These are phyloP conservation scores for Eupithecia inturbata DNA, from an alignment of 2,888 invertebrate genomes.

Conservation along the genomic window DNA sequence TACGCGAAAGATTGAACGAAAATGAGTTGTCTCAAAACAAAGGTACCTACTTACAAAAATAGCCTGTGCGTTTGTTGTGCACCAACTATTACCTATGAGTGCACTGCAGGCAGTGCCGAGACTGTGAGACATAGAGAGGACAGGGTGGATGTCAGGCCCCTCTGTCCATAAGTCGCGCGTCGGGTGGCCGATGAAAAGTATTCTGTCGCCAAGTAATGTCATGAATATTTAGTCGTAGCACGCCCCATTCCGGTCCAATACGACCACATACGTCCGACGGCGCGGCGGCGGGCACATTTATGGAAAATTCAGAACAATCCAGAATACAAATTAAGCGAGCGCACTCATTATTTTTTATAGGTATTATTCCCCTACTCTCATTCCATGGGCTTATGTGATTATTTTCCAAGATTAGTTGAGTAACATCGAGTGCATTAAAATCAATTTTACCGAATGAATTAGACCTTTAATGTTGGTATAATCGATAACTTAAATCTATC, in stretches of 20 bases:
- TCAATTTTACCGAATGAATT: constrained; percentile 44
- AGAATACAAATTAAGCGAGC: constrained; percentile 37
- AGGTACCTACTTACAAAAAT: constrained; percentile 63
- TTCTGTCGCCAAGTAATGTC: constrained; percentile 70
- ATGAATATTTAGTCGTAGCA: constrained; percentile 75
- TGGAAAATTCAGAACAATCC: constrained; percentile 40
- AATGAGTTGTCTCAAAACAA: constrained; percentile 64
- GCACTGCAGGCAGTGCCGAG: constrained; percentile 9
- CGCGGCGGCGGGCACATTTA: constrained; percentile 39
- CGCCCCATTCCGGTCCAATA: constrained; percentile 54
- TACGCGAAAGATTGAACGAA: constrained; percentile 70
- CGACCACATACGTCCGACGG: constrained; percentile 33
- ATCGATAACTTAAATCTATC: constrained; percentile 66
- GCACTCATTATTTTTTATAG: constrained; percentile 33
- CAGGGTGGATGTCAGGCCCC: constrained; percentile 59
- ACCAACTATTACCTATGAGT: constrained; percentile 55
- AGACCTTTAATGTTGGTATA: constrained; percentile 66
- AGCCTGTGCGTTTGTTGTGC: constrained; percentile 54
- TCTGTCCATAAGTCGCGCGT: constrained; percentile 70
- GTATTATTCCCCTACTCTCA: constrained; percentile 24
- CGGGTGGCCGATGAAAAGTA: constrained; percentile 76
- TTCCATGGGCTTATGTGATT: constrained; percentile 31
- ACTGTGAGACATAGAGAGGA: constrained; percentile 5
- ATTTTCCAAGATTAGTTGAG: constrained; percentile 34
- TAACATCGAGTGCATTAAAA: constrained; percentile 38